These are phyloP conservation scores for Schmidtea mediterranea DNA, from an alignment of 1,140 invertebrate species.

Conservation along the genomic window DNA sequence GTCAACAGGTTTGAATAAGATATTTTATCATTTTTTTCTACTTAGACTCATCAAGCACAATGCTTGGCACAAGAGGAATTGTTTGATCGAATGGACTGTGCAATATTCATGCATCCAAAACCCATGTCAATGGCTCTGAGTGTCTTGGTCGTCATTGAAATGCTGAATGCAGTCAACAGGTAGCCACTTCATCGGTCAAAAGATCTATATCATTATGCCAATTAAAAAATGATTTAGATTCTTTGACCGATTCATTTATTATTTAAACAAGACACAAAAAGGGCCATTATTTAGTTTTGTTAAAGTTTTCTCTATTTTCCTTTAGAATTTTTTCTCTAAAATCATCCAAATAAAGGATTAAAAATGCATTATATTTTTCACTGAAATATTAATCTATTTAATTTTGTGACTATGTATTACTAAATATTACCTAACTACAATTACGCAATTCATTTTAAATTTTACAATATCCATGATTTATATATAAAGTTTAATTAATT, in stretches of 20 bases:
- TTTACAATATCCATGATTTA: no score
- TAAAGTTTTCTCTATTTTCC: no score
- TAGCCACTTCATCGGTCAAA: no score
- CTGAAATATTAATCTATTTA: no score
- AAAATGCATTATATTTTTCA: no score
- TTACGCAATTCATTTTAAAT: no score
- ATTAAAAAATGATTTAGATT: not conserved
- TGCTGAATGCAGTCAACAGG: not conserved
- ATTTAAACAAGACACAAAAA: not conserved
- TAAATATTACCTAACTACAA: no score
- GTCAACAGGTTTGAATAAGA: not conserved
- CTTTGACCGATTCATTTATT: not conserved
- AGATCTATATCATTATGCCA: not conserved
- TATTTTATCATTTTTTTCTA: not conserved
- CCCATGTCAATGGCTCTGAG: not conserved
- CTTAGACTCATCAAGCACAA: not conserved
- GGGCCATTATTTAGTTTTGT: not conserved
- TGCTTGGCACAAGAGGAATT: not conserved
- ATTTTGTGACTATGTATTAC: no score
- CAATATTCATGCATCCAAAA: slow-evolving; percentile 1
- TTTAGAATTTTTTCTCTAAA: not conserved
- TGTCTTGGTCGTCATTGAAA: not conserved
- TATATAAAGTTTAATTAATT: no score
- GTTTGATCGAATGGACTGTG: not conserved
- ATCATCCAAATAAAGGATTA: not conserved